Percentiles rank a stretch among this genome's conserved stretches.
phyloP scores from a whole-genome alignment of 2,888 invertebrate species.

The Ophioninae sp. region DNA sequence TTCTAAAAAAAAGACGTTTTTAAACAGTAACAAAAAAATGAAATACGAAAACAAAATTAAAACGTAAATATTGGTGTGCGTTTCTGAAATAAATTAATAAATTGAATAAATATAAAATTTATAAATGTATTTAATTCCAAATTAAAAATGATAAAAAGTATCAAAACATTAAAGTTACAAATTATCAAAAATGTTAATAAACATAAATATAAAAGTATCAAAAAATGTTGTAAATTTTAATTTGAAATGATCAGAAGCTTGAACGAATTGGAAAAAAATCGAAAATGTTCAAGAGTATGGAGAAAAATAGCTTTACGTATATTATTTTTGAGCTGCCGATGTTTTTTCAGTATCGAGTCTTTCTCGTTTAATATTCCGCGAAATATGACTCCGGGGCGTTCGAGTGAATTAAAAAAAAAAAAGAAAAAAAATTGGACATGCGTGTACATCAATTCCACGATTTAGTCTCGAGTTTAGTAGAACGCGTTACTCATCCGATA shows the following conservation, averaged over 20 bases:
- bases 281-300: neutral
- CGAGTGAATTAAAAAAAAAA: conserved; percentile 25
- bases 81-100: neutral
- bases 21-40: neutral
- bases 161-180: too few species aligned
- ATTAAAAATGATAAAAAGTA: too few species aligned
- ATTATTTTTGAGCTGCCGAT: conserved; percentile 18
- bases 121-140: too few species aligned
- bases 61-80: neutral
- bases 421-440: neutral
- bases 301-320: conserved; percentile 4
- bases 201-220: too few species aligned
- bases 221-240: too few species aligned
- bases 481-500: conserved; percentile 32
- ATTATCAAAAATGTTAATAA: too few species aligned
- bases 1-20: neutral
- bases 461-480: conserved; percentile 22
- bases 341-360: conserved; percentile 32
- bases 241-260: too few species aligned
- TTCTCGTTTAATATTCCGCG: conserved; percentile 24
- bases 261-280: neutral
- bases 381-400: conserved; percentile 27
- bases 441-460: conserved; percentile 31
- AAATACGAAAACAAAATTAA: neutral
- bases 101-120: too few species aligned